These are phyloP conservation scores for Dugesia japonica DNA, from an alignment of 2,888 invertebrate genomes.

Conservation along the genomic window DNA sequence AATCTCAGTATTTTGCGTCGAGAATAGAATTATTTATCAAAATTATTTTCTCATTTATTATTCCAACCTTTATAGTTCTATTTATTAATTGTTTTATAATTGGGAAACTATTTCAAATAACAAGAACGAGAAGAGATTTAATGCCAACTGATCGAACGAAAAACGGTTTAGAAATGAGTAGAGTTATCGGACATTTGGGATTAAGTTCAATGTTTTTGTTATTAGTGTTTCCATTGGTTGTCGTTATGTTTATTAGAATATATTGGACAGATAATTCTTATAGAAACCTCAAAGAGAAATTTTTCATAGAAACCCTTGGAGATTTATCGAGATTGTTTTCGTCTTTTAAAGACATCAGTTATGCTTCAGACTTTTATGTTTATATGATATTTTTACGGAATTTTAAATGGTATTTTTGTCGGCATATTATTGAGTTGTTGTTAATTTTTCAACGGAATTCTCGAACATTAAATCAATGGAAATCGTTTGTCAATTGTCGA, in stretches of 20 bases:
- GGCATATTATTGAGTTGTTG: neutral
- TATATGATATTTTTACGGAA: constrained; percentile 32
- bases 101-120: constrained; percentile 15
- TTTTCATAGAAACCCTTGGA: neutral
- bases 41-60: constrained; percentile 25
- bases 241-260: constrained; percentile 23
- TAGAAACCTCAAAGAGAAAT: neutral
- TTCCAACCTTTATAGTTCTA: constrained; percentile 28
- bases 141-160: constrained; percentile 20
- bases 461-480: neutral
- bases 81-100: constrained; percentile 24
- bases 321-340: constrained; percentile 34
- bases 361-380: constrained; percentile 32
- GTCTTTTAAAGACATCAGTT: constrained; percentile 33
- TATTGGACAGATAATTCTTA: neutral
- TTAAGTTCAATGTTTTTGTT: constrained; percentile 31
- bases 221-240: constrained; percentile 28
- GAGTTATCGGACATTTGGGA: constrained; percentile 31
- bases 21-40: constrained; percentile 27
- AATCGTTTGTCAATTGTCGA: neutral
- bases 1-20: neutral
- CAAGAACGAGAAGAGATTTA: neutral
- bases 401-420: constrained; percentile 33
- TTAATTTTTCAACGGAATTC: neutral
- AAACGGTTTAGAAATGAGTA: constrained; percentile 26